Evolutionary conservation across 2,888 invertebrate species (phyloP).

Genomic region (Mythimna impura): DNA sequence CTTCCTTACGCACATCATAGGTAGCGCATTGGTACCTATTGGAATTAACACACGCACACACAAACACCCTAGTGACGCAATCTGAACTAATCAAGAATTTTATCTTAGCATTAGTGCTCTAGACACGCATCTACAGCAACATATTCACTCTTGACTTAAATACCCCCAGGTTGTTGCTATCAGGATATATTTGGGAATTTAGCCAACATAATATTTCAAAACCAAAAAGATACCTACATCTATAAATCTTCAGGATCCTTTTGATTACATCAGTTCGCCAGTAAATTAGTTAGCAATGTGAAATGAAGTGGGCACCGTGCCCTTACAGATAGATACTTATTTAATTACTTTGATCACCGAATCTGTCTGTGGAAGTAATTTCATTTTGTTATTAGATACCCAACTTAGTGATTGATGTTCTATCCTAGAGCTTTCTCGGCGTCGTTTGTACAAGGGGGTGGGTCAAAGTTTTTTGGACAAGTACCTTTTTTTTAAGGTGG

Average conservation of each 20-base stretch:
- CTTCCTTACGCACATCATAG: too few relatives aligned
- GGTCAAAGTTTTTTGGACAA: neutral
- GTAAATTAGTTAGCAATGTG: conserved; percentile 18
- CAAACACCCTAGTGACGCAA: too few relatives aligned
- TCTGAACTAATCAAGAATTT: too few relatives aligned
- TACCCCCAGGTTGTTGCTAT: too few relatives aligned
- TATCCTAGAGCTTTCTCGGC: neutral
- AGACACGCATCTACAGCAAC: too few relatives aligned
- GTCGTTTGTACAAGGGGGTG: neutral
- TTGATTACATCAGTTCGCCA: conserved; percentile 3
- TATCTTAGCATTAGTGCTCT: too few relatives aligned
- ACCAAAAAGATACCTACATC: neutral
- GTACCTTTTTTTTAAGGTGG: too few relatives aligned
- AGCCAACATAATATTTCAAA: too few relatives aligned
- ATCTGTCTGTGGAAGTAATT: conserved; percentile 28
- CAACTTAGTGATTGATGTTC: conserved; percentile 33
- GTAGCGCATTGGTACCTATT: too few relatives aligned
- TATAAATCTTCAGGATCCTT: neutral
- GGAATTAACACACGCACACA: too few relatives aligned
- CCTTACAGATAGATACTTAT: conserved; percentile 29
- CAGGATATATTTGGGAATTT: too few relatives aligned
- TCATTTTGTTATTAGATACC: conserved; percentile 20
- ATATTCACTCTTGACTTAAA: too few relatives aligned
- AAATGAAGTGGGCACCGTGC: conserved; percentile 10
- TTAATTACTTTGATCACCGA: conserved; percentile 29